Evolutionary conservation across 1,140 invertebrate genomes (phyloP).

Genomic region (Penaeus vannamei): DNA sequence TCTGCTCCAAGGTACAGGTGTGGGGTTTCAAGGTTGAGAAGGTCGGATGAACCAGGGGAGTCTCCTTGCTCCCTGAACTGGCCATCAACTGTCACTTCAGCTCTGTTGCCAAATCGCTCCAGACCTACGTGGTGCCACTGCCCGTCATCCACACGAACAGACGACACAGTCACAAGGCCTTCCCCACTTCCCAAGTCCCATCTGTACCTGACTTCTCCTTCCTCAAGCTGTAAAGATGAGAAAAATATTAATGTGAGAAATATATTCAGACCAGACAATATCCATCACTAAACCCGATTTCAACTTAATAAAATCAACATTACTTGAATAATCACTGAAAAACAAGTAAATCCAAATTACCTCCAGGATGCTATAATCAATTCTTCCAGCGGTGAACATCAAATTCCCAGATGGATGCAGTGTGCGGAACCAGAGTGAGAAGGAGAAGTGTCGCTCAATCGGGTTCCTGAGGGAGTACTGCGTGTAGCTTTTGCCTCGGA

Average conservation of each 20-base stretch:
- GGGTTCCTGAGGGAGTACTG: constrained; percentile 80
- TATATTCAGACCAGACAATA: neutral
- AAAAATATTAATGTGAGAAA: constrained; percentile 62
- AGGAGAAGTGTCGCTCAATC: constrained; percentile 85
- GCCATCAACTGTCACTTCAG: constrained; percentile 84
- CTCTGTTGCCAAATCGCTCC: constrained; percentile 84
- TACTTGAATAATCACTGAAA: neutral
- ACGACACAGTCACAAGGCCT: constrained; percentile 84
- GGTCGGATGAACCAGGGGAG: constrained; percentile 86
- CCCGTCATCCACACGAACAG: constrained; percentile 85
- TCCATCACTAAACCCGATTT: neutral
- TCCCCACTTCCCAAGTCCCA: constrained; percentile 94
- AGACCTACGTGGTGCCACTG: constrained; percentile 90
- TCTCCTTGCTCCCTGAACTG: constrained; percentile 83
- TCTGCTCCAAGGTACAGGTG: constrained; percentile 89
- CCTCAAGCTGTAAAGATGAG: constrained; percentile 76
- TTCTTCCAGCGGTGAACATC: constrained; percentile 86
- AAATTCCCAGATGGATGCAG: constrained; percentile 88
- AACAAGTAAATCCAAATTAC: constrained; percentile 71
- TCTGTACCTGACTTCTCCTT: constrained; percentile 88
- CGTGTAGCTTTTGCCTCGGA: constrained; percentile 88
- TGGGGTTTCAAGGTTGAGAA: constrained; percentile 88
- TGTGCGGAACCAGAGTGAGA: constrained; percentile 87
- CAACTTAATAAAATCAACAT: too few species aligned
- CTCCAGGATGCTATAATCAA: constrained; percentile 93